phyloP scores from a whole-genome alignment of 1,140 invertebrate genomes.

The Lordiphosa stackelbergi region DNA sequence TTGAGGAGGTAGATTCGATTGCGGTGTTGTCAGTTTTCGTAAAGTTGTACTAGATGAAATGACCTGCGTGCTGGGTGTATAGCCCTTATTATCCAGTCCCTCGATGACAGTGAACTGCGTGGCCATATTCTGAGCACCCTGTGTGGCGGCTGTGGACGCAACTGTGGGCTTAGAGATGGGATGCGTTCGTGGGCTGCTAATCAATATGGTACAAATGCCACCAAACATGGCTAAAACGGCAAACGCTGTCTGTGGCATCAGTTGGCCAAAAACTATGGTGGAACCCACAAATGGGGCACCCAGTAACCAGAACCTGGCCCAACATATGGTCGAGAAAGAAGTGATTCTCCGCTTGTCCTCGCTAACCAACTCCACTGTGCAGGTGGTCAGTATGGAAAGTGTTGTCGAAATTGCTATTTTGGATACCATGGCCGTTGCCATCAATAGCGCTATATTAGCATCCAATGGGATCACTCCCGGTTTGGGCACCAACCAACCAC shows the following conservation, averaged over 20 bases:
- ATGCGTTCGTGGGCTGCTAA: conserved; percentile 70
- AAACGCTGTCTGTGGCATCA: conserved; percentile 71
- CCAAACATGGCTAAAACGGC: conserved; percentile 67
- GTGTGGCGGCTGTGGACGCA: conserved; percentile 25
- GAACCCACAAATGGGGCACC: conserved; percentile 73
- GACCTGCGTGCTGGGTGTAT: conserved; percentile 38
- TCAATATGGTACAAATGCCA: conserved; percentile 62
- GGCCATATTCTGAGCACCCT: conserved; percentile 55
- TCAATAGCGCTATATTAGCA: conserved; percentile 62
- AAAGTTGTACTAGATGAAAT: conserved; percentile 56
- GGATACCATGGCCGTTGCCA: conserved; percentile 74
- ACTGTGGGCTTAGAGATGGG: conserved; percentile 40
- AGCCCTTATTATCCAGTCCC: conserved; percentile 68
- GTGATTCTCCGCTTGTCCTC: conserved; percentile 70
- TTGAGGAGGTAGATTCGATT: conserved; percentile 76
- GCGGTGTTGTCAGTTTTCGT: conserved; percentile 58
- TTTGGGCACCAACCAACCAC: conserved; percentile 70
- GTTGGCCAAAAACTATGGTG: conserved; percentile 64
- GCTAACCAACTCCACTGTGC: conserved; percentile 69
- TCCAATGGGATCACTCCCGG: conserved; percentile 51
- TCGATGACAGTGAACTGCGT: conserved; percentile 63
- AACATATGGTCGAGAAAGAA: conserved; percentile 73
- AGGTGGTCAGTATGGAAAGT: conserved; percentile 74
- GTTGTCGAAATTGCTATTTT: conserved; percentile 74
- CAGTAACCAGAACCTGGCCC: conserved; percentile 75